A percentile compares a stretch with the other conserved stretches of the same genome.
These are phyloP conservation scores for Cenopis cana DNA, from an alignment of 2,888 invertebrate genomes.

Conservation along the genomic window DNA sequence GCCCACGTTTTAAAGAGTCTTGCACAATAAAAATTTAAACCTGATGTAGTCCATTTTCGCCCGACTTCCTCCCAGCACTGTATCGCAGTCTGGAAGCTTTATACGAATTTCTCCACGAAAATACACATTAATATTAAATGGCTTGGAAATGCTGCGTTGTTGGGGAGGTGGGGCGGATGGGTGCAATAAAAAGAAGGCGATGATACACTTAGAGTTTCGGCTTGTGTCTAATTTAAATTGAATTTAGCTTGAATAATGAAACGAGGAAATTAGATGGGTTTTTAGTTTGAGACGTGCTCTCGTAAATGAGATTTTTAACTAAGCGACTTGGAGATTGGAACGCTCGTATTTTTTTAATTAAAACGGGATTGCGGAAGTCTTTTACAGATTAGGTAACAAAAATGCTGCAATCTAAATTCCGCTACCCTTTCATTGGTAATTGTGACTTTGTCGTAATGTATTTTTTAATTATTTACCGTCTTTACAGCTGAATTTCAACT, in stretches of 20 bases:
- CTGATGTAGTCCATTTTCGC: constrained; percentile 72
- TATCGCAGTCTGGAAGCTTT: constrained; percentile 81
- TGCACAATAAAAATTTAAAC: constrained; percentile 78
- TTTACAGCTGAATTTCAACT: too few relatives aligned
- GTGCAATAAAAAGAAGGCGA: constrained; percentile 78
- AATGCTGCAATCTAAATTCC: not conserved
- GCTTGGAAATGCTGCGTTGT: constrained; percentile 85
- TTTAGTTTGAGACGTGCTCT: constrained; percentile 44
- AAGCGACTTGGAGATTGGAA: constrained; percentile 34
- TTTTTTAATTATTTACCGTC: not conserved
- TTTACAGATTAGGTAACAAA: not conserved
- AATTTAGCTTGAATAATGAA: constrained; percentile 46
- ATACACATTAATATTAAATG: constrained; percentile 87
- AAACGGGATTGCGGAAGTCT: constrained; percentile 16
- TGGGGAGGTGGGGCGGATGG: constrained; percentile 62
- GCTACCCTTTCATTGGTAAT: not conserved
- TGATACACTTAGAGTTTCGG: constrained; percentile 60
- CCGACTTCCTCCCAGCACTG: constrained; percentile 71
- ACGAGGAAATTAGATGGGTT: constrained; percentile 45
- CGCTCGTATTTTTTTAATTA: constrained; percentile 39
- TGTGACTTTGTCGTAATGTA: not conserved
- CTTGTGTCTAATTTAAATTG: constrained; percentile 46
- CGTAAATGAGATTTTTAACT: constrained; percentile 44
- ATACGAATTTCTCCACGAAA: constrained; percentile 84
- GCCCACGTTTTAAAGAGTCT: constrained; percentile 50